These are phyloP conservation scores for Daboia siamensis DNA, from an alignment of 2,113 vertebrate species.

Conservation along the genomic window DNA sequence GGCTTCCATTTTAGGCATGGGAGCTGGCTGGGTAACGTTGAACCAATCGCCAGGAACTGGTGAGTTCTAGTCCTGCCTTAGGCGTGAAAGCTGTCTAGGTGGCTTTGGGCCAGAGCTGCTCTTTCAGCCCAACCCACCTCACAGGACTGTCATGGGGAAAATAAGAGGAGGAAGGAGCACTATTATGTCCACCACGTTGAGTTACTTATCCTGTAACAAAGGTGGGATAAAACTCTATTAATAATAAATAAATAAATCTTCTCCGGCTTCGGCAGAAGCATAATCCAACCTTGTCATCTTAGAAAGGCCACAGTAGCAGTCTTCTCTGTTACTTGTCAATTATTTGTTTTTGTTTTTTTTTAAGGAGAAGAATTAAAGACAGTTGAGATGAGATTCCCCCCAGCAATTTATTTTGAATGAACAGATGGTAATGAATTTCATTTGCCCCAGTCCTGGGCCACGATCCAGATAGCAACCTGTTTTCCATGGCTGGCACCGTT, in stretches of 20 bases:
- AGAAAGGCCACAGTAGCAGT: not conserved
- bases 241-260: not conserved
- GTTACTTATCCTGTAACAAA: not conserved
- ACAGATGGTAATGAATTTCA: constrained; percentile 59
- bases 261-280: not conserved
- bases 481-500: constrained; percentile 26
- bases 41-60: not conserved
- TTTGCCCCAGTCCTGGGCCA: constrained; percentile 44
- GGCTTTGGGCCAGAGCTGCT: not conserved
- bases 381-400: constrained; percentile 3
- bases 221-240: not conserved
- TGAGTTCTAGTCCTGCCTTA: not conserved
- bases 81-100: too few relatives aligned
- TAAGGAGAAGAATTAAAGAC: not conserved
- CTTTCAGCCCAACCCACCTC: not conserved
- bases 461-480: constrained; percentile 51
- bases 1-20: not conserved
- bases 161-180: not conserved
- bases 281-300: not conserved
- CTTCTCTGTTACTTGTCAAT: not conserved
- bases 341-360: constrained; percentile 16
- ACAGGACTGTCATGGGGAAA: not conserved
- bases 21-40: not conserved
- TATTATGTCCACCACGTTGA: not conserved
- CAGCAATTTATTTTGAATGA: constrained; percentile 41